These are phyloP conservation scores for Colostygia pectinataria DNA, from an alignment of 2,888 invertebrate genomes.

Conservation along the genomic window DNA sequence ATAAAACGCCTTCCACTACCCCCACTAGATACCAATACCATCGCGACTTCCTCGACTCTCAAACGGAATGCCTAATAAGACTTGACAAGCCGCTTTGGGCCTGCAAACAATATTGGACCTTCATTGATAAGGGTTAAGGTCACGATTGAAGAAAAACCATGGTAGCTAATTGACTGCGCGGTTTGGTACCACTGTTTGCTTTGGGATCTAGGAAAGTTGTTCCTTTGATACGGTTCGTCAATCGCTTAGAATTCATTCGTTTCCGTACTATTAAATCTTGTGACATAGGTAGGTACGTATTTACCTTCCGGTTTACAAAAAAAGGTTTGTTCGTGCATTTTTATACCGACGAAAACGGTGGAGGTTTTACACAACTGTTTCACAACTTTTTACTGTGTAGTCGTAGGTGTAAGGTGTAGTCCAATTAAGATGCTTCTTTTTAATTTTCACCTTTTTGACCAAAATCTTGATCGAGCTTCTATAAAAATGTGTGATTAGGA, in stretches of 20 bases:
- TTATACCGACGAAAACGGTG: too few relatives aligned
- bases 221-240: conserved; percentile 15
- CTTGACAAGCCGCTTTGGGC: conserved; percentile 40
- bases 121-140: conserved; percentile 18
- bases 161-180: conserved; percentile 44
- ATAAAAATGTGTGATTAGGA: too few relatives aligned
- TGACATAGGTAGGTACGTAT: too few relatives aligned
- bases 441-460: too few relatives aligned
- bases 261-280: background rate
- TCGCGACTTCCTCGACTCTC: conserved; percentile 27
- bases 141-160: conserved; percentile 10
- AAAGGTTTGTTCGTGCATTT: too few relatives aligned
- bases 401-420: too few relatives aligned
- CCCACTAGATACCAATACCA: conserved; percentile 26
- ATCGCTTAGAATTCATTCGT: background rate
- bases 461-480: too few relatives aligned
- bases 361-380: too few relatives aligned
- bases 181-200: conserved; percentile 43
- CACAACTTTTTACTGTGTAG: too few relatives aligned
- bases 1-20: conserved; percentile 17
- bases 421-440: too few relatives aligned
- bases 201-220: conserved; percentile 36
- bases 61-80: conserved; percentile 51
- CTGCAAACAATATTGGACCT: conserved; percentile 27
- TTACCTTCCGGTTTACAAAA: too few relatives aligned